Percentiles rank a stretch among this genome's conserved stretches.
Evolutionary conservation across 2,113 vertebrate genomes (phyloP).

Genomic region (Hystrix cristata): DNA sequence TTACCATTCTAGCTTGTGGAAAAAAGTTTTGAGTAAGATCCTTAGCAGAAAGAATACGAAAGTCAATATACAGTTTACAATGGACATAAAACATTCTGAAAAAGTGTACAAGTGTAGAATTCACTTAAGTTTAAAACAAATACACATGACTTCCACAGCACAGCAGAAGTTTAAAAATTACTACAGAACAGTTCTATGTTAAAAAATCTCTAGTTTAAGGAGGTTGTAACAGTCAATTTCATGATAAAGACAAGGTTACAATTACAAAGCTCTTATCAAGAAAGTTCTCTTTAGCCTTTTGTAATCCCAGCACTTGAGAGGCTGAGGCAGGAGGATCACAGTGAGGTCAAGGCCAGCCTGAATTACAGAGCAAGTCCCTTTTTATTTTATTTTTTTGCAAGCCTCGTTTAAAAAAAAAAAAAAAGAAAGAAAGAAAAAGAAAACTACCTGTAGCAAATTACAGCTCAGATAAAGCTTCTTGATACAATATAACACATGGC

Average conservation of each 20-base stretch:
- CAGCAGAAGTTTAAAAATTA: slow-evolving; percentile 11
- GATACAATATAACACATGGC: not conserved
- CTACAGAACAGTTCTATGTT: not conserved
- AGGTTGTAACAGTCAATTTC: slow-evolving; percentile 15
- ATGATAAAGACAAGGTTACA: slow-evolving; percentile 47
- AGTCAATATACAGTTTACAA: not conserved
- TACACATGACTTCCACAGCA: not conserved
- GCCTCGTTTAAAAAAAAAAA: no score
- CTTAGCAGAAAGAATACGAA: slow-evolving; percentile 36
- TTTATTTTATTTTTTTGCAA: no score
- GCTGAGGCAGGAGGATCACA: not conserved
- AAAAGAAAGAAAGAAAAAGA: not conserved
- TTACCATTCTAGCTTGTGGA: slow-evolving; percentile 23
- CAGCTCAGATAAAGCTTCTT: slow-evolving; percentile 33
- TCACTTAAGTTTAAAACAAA: slow-evolving; percentile 43
- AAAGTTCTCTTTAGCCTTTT: not conserved
- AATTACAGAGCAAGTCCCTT: no score
- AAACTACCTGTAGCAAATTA: slow-evolving; percentile 47
- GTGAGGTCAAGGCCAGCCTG: not conserved
- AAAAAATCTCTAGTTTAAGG: slow-evolving; percentile 36
- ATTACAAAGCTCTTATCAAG: slow-evolving; percentile 26
- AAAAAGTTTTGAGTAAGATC: not conserved
- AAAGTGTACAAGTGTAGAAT: slow-evolving; percentile 15
- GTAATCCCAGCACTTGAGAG: not conserved
- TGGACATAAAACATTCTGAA: slow-evolving; percentile 34